Percentiles rank a stretch among this genome's conserved stretches.
Conservation (phyloP, 1,140 invertebrate species). For the Drosophila albomicans region DNA sequence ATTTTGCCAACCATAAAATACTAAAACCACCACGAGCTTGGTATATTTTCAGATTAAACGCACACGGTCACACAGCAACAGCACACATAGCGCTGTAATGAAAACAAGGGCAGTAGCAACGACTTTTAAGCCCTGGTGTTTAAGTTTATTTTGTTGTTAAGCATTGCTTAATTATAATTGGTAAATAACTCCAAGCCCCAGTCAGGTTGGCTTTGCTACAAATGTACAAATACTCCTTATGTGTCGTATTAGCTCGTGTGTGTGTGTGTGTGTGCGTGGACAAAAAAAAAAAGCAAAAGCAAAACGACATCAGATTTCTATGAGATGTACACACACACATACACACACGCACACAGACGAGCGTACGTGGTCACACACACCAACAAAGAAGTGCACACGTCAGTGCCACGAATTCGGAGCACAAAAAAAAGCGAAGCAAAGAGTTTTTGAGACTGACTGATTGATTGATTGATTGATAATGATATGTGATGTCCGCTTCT, state of each 20-base stretch:
- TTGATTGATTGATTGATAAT: slow-evolving; percentile 8
- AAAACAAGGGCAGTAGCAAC: slow-evolving; percentile 38
- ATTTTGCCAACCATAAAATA: too few species aligned
- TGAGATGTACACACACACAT: slow-evolving; percentile 19
- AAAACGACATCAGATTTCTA: slow-evolving; percentile 18
- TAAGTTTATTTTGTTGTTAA: slow-evolving; percentile 66
- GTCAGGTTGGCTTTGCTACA: slow-evolving; percentile 15
- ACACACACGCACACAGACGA: slow-evolving; percentile 20
- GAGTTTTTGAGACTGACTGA: too few species aligned
- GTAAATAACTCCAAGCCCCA: slow-evolving; percentile 41
- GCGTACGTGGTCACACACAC: slow-evolving; percentile 28
- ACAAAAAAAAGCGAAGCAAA: too few species aligned
- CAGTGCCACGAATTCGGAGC: slow-evolving; percentile 70
- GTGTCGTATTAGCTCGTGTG: background rate
- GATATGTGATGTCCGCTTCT: background rate
- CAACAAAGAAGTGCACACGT: slow-evolving; percentile 67
- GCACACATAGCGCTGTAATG: slow-evolving; percentile 5
- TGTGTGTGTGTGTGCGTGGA: background rate
- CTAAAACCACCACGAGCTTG: background rate
- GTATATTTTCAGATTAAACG: background rate
- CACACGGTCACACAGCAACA: background rate
- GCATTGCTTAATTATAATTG: slow-evolving; percentile 70
- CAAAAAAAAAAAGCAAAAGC: slow-evolving; percentile 22
- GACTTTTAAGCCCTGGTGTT: slow-evolving; percentile 55
- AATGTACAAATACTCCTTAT: background rate